Evolutionary conservation across 2,888 invertebrate species (phyloP).

Genomic region (Ophion obscuratus): DNA sequence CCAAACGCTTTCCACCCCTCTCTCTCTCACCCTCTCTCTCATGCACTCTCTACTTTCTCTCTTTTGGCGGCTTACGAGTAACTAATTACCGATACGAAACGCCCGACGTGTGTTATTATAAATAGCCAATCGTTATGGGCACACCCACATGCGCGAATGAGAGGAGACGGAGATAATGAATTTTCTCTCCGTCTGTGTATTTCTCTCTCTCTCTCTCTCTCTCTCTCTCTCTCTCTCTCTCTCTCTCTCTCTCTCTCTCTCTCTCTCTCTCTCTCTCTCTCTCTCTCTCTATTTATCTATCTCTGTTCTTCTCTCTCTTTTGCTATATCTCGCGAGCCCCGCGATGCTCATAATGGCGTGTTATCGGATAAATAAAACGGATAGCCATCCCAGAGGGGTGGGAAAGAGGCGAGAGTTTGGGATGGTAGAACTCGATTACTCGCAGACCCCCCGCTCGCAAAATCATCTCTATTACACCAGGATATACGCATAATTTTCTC

Average conservation of each 20-base stretch:
- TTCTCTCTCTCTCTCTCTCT: slow-evolving; percentile 16
- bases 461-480: slow-evolving; percentile 40
- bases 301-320: slow-evolving; percentile 19
- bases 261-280: background rate
- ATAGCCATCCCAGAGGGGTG: slow-evolving; percentile 74
- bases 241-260: slow-evolving; percentile 21
- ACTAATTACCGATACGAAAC: slow-evolving; percentile 83
- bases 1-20: slow-evolving; percentile 59
- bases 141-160: slow-evolving; percentile 79
- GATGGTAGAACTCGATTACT: slow-evolving; percentile 82
- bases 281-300: slow-evolving; percentile 14
- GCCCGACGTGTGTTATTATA: slow-evolving; percentile 80
- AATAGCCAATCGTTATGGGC: slow-evolving; percentile 83
- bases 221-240: slow-evolving; percentile 12
- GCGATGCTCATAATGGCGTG: slow-evolving; percentile 82
- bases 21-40: slow-evolving; percentile 33
- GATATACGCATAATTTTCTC: slow-evolving; percentile 38
- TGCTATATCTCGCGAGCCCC: slow-evolving; percentile 55
- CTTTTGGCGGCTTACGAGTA: slow-evolving; percentile 77
- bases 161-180: slow-evolving; percentile 30
- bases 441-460: slow-evolving; percentile 75
- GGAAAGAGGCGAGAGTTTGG: slow-evolving; percentile 12
- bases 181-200: background rate
- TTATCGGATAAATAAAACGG: slow-evolving; percentile 84
- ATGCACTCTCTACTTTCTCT: slow-evolving; percentile 38